These are phyloP conservation scores for Nematopogon swammerdamellus DNA, from an alignment of 2,888 invertebrate species.

Conservation along the genomic window DNA sequence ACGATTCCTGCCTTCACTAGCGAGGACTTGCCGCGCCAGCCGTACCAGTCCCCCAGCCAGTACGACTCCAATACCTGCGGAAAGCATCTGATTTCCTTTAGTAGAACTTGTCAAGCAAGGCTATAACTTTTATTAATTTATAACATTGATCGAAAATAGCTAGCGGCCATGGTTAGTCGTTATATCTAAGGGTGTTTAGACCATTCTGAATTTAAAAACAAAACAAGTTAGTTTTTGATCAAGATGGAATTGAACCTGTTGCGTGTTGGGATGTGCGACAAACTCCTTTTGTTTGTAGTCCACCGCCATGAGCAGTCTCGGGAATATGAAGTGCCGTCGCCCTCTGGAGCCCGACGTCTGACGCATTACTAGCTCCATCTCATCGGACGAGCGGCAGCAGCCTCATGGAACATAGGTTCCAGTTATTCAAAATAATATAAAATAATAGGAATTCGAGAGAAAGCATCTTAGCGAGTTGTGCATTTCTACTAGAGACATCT, in stretches of 20 bases:
- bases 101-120: neutral
- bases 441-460: too few species aligned
- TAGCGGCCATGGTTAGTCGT: too few species aligned
- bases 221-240: too few species aligned
- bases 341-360: slow-evolving; percentile 43
- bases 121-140: too few species aligned
- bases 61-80: slow-evolving; percentile 53
- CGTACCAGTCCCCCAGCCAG: slow-evolving; percentile 63
- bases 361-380: slow-evolving; percentile 64
- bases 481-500: too few species aligned
- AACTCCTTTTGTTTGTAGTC: slow-evolving; percentile 70
- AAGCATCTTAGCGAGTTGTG: too few species aligned
- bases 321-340: slow-evolving; percentile 51
- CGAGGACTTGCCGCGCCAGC: slow-evolving; percentile 49
- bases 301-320: slow-evolving; percentile 65
- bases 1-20: slow-evolving; percentile 28
- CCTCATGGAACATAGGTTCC: too few species aligned
- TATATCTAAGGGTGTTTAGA: too few species aligned
- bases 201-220: too few species aligned
- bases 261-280: slow-evolving; percentile 72
- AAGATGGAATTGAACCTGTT: too few species aligned
- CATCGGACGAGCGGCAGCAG: slow-evolving; percentile 66
- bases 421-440: too few species aligned
- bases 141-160: too few species aligned
- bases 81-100: neutral